A percentile compares a stretch with the other conserved stretches of the same genome.
These are phyloP conservation scores for Bettongia penicillata DNA, from an alignment of 2,113 vertebrate species.

Conservation along the genomic window DNA sequence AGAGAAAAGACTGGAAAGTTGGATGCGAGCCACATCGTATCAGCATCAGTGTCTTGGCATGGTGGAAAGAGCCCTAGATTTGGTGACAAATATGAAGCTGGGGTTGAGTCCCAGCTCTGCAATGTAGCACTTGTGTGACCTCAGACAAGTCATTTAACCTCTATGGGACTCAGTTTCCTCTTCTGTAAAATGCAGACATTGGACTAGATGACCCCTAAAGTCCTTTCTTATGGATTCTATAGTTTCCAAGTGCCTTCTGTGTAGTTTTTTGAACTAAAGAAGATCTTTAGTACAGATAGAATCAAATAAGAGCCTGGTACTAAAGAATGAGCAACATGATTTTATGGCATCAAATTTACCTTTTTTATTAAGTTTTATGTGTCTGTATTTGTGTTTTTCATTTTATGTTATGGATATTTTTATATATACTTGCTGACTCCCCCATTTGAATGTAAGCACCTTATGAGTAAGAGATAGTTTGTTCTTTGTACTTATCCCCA, in stretches of 20 bases:
- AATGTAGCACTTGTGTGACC: neutral
- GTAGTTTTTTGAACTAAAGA: neutral
- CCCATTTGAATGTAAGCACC: neutral
- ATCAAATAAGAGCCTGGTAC: neutral
- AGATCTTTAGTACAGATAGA: neutral
- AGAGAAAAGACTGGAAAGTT: neutral
- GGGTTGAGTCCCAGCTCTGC: neutral
- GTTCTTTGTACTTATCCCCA: neutral
- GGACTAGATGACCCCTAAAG: neutral
- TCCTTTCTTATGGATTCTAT: neutral
- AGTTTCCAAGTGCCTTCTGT: neutral
- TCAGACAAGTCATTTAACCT: neutral
- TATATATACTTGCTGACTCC: neutral
- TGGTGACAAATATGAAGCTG: neutral
- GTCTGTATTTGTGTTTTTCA: neutral
- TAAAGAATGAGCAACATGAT: neutral
- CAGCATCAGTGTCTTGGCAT: neutral
- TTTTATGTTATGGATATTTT: neutral
- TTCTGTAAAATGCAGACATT: neutral
- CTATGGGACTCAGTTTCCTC: neutral
- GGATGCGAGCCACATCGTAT: neutral
- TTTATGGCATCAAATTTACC: neutral
- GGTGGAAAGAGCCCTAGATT: neutral
- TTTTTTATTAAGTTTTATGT: neutral
- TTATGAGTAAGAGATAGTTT: neutral